These are phyloP conservation scores for Podarcis lilfordi DNA, from an alignment of 2,797 vertebrate genomes.

Conservation along the genomic window DNA sequence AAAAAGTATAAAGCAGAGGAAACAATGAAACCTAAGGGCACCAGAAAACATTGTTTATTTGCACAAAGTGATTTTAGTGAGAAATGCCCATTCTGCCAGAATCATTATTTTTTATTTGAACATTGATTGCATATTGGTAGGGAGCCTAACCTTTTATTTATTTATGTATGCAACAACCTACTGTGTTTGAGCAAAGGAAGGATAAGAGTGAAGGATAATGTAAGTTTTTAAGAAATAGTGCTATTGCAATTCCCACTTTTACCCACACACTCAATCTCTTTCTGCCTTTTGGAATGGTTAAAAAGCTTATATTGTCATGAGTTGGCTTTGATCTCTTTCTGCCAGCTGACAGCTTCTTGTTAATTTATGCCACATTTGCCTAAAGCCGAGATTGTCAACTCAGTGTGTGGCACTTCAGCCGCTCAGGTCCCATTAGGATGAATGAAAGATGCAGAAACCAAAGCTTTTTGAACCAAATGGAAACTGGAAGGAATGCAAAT, in stretches of 20 bases:
- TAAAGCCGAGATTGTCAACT: neutral
- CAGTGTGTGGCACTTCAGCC: conserved; percentile 7
- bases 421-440: conserved; percentile 11
- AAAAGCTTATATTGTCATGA: conserved; percentile 12
- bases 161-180: neutral
- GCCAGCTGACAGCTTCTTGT: conserved; percentile 27
- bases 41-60: neutral
- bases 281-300: conserved; percentile 17
- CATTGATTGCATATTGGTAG: neutral
- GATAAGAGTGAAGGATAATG: neutral
- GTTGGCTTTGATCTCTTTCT: conserved; percentile 39
- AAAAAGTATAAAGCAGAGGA: no score
- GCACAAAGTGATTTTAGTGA: neutral
- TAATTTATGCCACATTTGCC: conserved; percentile 30
- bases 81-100: neutral
- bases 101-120: neutral
- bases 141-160: neutral
- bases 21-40: neutral
- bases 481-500: conserved; percentile 31
- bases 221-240: conserved; percentile 11
- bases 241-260: neutral
- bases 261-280: neutral
- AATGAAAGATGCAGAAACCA: conserved; percentile 37
- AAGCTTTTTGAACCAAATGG: conserved; percentile 18
- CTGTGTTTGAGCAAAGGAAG: neutral